Evolutionary conservation across 1,140 invertebrate genomes (phyloP).

Genomic region (Asobara japonica): DNA sequence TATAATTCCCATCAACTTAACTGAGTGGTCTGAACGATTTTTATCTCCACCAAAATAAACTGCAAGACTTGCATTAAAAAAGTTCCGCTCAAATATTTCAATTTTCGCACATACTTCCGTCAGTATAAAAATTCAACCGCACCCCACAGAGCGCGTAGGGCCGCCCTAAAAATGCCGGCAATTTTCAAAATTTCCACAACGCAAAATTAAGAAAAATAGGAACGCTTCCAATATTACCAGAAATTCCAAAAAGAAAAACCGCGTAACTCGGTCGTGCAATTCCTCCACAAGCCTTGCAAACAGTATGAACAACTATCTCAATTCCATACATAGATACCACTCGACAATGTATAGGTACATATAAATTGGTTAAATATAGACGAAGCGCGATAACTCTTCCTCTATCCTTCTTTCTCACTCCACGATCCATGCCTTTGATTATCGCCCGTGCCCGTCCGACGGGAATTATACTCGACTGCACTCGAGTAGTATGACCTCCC

Average conservation of each 20-base stretch:
- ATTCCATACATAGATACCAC: slow-evolving; percentile 2
- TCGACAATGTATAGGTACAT: slow-evolving; percentile 15
- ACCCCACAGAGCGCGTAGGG: too few species aligned
- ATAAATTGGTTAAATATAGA: slow-evolving; percentile 36
- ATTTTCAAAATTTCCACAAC: background rate
- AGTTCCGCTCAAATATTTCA: too few species aligned
- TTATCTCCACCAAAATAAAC: too few species aligned
- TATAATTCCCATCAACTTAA: too few species aligned
- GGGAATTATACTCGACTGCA: slow-evolving; percentile 33
- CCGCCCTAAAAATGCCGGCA: too few species aligned
- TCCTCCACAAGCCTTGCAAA: background rate
- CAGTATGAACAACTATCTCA: background rate
- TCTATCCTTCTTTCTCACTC: slow-evolving; percentile 1
- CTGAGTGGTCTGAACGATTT: too few species aligned
- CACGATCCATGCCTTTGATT: slow-evolving; percentile 26
- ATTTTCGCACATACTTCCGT: too few species aligned
- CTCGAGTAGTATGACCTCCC: slow-evolving; percentile 24
- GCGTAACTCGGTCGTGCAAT: background rate
- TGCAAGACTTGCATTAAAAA: too few species aligned
- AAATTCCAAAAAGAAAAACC: background rate
- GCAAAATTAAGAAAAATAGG: too few species aligned
- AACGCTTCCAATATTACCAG: too few species aligned
- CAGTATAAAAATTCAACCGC: too few species aligned
- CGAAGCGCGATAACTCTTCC: slow-evolving; percentile 31
- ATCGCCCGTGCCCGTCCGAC: slow-evolving; percentile 25